phyloP scores from a whole-genome alignment of 2,797 vertebrate genomes.

The Chelon auratus region DNA sequence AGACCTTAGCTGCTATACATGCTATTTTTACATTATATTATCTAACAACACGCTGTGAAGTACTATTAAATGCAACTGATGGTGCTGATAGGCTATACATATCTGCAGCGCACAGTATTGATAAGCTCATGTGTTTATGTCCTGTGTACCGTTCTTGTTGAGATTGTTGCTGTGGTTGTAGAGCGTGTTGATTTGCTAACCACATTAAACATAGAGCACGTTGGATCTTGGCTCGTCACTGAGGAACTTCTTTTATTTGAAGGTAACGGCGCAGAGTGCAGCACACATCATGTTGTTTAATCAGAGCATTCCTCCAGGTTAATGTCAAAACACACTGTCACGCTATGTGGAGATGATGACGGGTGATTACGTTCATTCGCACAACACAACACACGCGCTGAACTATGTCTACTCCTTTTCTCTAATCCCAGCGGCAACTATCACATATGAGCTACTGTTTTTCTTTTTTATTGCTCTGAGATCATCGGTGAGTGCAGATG shows the following conservation, averaged over 20 bases:
- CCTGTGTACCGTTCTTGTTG: too few species aligned
- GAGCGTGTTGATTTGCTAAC: too few species aligned
- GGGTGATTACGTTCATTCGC: constrained; percentile 49
- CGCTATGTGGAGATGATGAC: constrained; percentile 24
- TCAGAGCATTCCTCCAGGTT: constrained; percentile 47
- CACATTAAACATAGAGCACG: too few species aligned
- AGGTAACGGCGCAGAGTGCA: not conserved
- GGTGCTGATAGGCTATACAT: too few species aligned
- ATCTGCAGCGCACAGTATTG: too few species aligned
- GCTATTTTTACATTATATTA: too few species aligned
- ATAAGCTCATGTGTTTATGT: too few species aligned
- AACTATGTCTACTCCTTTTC: constrained; percentile 16
- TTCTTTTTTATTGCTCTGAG: constrained; percentile 20
- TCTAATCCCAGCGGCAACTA: constrained; percentile 14
- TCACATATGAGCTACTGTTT: not conserved
- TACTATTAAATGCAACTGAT: too few species aligned
- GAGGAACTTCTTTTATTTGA: constrained; percentile 14
- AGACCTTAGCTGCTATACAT: too few species aligned
- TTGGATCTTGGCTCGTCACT: not conserved
- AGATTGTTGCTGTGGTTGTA: too few species aligned
- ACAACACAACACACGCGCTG: not conserved
- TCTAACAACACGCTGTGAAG: too few species aligned
- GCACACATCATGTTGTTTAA: constrained; percentile 28
- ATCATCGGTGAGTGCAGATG: not conserved
- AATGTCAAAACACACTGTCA: constrained; percentile 48